Conservation (phyloP, 2,797 vertebrate species). For the Scolopax rusticola region DNA sequence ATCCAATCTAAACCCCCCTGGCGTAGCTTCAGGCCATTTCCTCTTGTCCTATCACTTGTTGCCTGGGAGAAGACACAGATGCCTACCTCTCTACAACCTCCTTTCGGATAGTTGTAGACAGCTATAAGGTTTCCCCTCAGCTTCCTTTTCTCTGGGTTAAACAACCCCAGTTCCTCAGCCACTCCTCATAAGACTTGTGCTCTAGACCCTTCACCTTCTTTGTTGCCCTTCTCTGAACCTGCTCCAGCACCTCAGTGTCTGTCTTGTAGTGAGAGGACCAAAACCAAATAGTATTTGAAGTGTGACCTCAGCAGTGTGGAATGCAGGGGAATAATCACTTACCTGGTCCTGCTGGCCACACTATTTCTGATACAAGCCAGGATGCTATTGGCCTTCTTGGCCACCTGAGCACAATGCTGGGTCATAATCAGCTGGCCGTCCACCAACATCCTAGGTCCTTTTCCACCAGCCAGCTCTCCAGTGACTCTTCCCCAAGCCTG, state of each 20-base stretch:
- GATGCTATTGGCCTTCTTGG: neutral
- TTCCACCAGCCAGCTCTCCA: neutral
- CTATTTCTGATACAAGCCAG: neutral
- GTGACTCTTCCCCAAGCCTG: neutral
- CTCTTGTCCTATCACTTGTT: neutral
- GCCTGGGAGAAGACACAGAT: neutral
- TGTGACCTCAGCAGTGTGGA: neutral
- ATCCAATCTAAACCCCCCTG: neutral
- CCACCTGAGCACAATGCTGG: neutral
- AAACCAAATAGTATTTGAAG: neutral
- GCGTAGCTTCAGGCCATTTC: neutral
- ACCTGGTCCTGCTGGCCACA: neutral
- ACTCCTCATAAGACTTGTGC: neutral
- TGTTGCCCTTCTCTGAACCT: neutral
- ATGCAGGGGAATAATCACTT: neutral
- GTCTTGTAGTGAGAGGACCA: neutral
- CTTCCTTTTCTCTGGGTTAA: neutral
- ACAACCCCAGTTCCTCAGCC: neutral
- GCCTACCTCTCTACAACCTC: neutral
- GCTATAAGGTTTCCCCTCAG: neutral
- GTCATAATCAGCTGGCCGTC: neutral
- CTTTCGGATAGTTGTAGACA: neutral
- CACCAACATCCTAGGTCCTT: neutral
- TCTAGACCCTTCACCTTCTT: neutral
- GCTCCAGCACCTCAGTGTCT: neutral